These are phyloP conservation scores for Enteromius paludinosus DNA, from an alignment of 2,797 vertebrate genomes.

Conservation along the genomic window DNA sequence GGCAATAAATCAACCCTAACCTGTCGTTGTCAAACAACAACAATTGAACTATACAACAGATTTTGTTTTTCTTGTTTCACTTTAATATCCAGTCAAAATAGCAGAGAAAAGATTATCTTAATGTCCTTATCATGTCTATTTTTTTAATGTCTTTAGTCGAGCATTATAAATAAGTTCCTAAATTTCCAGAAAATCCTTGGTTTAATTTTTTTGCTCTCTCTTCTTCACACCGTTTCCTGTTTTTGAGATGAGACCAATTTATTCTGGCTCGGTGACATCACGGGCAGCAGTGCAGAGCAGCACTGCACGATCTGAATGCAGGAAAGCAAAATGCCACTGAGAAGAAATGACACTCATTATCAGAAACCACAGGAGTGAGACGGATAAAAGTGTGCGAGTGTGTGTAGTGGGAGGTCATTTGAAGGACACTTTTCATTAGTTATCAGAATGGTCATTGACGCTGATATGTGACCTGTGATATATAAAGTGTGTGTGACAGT, in stretches of 20 bases:
- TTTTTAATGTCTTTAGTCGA: not conserved
- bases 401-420: slow-evolving; percentile 18
- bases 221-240: slow-evolving; percentile 17
- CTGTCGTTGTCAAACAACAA: not conserved
- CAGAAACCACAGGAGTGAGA: slow-evolving; percentile 64
- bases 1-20: not conserved
- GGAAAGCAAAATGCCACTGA: slow-evolving; percentile 63
- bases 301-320: slow-evolving; percentile 64
- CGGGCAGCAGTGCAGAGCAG: slow-evolving; percentile 45
- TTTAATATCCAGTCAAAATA: not conserved
- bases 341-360: slow-evolving; percentile 69
- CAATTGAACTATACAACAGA: not conserved
- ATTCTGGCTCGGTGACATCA: slow-evolving; percentile 69
- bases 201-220: not conserved
- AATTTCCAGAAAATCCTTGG: slow-evolving; percentile 5
- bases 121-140: not conserved
- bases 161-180: not conserved
- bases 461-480: slow-evolving; percentile 32
- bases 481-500: slow-evolving; percentile 41
- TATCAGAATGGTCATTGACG: slow-evolving; percentile 20
- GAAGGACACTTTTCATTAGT: slow-evolving; percentile 25
- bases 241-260: slow-evolving; percentile 67
- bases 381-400: slow-evolving; percentile 32
- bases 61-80: not conserved
- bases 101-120: not conserved